A percentile compares a stretch with the other conserved stretches of the same genome.
These are phyloP conservation scores for Thryonomys swinderianus DNA, from an alignment of 2,113 vertebrate genomes.

Conservation along the genomic window DNA sequence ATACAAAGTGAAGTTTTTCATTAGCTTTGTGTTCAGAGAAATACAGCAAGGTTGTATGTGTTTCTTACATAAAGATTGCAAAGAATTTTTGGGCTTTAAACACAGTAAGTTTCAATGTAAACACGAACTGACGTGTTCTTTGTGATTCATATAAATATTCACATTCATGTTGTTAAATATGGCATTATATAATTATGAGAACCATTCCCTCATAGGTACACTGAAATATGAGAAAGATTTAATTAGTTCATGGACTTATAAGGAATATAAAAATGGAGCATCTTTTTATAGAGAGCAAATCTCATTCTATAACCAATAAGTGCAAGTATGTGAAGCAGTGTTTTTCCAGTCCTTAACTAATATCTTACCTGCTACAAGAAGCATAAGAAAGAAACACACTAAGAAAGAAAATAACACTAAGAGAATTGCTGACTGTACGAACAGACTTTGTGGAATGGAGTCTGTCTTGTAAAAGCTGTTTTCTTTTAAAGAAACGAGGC, in stretches of 20 bases:
- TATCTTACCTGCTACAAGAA: slow-evolving; percentile 6
- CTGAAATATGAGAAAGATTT: slow-evolving; percentile 11
- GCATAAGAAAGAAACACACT: slow-evolving; percentile 5
- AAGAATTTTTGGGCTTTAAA: slow-evolving; percentile 35
- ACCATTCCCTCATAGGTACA: background rate
- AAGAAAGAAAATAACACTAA: slow-evolving; percentile 15
- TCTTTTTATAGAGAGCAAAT: background rate
- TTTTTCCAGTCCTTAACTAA: background rate
- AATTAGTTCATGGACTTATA: slow-evolving; percentile 11
- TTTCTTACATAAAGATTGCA: slow-evolving; percentile 7
- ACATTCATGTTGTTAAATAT: background rate
- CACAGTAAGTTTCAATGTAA: background rate
- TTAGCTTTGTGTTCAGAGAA: slow-evolving; percentile 12
- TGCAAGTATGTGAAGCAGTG: slow-evolving; percentile 34
- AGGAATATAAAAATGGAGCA: background rate
- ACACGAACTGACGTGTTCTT: background rate
- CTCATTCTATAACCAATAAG: background rate
- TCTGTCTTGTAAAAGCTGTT: slow-evolving; percentile 53
- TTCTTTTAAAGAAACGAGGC: slow-evolving; percentile 31
- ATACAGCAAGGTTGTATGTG: background rate
- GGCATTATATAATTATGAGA: background rate
- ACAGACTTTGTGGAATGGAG: background rate
- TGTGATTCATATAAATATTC: slow-evolving; percentile 14
- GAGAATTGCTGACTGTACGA: slow-evolving; percentile 41
- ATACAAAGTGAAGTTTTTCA: background rate